A percentile compares a stretch with the other conserved stretches of the same genome.
Conservation (phyloP, 2,797 vertebrate species). For the Hippopotamyrus pictus region DNA sequence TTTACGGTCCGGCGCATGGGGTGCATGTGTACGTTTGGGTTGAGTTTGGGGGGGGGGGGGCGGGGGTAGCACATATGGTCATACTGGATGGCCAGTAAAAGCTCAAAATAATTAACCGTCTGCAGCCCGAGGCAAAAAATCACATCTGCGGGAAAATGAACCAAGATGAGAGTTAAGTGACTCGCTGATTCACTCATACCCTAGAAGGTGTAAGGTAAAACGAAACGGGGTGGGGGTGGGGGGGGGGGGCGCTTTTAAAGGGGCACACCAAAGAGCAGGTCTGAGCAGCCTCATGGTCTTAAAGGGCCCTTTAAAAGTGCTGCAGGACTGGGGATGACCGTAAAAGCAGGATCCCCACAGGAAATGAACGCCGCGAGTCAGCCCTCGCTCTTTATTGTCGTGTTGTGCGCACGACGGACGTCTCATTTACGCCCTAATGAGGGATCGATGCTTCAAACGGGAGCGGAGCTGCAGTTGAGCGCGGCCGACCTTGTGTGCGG, state of each 20-base stretch:
- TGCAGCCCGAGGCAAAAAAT: background rate
- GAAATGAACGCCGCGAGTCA: constrained; percentile 5
- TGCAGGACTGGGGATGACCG: background rate
- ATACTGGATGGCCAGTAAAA: constrained; percentile 70
- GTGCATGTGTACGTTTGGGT: constrained; percentile 16
- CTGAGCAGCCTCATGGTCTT: constrained; percentile 1
- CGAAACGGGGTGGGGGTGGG: background rate
- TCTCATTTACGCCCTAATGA: background rate
- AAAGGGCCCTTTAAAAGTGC: constrained; percentile 17
- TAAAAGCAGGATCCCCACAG: background rate
- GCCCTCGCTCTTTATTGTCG: background rate
- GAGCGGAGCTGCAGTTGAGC: background rate
- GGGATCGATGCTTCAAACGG: background rate
- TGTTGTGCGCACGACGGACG: background rate
- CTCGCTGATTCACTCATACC: background rate
- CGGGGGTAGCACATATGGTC: constrained; percentile 52
- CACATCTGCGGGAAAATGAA: constrained; percentile 17
- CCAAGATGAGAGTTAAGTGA: background rate
- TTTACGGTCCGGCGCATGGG: constrained; percentile 68
- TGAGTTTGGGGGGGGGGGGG: constrained; percentile 31
- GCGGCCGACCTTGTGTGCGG: background rate
- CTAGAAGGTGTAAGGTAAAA: constrained; percentile 13
- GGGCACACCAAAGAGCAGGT: constrained; percentile 2
- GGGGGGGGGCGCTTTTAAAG: background rate
- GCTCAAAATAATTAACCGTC: constrained; percentile 66